A percentile compares a stretch with the other conserved stretches of the same genome.
phyloP scores from a whole-genome alignment of 2,888 invertebrate genomes.

The Drosophila seclusa region DNA sequence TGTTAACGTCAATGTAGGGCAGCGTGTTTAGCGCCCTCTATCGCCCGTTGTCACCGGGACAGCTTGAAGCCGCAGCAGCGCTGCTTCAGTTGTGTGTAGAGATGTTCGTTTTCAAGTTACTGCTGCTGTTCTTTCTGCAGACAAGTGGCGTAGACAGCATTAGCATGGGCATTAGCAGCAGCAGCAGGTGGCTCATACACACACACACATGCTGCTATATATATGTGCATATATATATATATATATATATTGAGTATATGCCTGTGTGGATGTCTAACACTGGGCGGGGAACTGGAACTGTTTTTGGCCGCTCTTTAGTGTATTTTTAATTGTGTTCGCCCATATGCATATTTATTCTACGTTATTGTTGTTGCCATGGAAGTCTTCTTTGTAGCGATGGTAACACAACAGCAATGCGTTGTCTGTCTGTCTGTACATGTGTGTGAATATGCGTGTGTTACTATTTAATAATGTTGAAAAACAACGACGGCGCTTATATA shows the following conservation, averaged over 20 bases:
- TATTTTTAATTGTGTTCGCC: conserved; percentile 68
- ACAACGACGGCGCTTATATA: conserved; percentile 67
- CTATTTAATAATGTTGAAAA: conserved; percentile 52
- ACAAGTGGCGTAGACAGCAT: conserved; percentile 28
- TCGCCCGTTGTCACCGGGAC: conserved; percentile 63
- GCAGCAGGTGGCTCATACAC: conserved; percentile 71
- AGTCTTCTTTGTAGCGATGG: conserved; percentile 50
- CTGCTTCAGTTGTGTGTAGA: conserved; percentile 17
- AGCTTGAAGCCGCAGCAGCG: conserved; percentile 64
- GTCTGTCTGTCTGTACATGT: conserved; percentile 17
- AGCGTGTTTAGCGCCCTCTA: conserved; percentile 42
- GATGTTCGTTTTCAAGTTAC: conserved; percentile 40
- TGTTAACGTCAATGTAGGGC: conserved; percentile 40
- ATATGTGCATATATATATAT: conserved; percentile 22
- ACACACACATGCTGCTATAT: conserved; percentile 39
- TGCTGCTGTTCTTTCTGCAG: conserved; percentile 8
- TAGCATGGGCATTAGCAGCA: conserved; percentile 47
- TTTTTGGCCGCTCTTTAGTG: conserved; percentile 37
- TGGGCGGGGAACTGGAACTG: conserved; percentile 49
- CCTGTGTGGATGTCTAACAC: conserved; percentile 23
- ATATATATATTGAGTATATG: conserved; percentile 32
- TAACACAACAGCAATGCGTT: conserved; percentile 33
- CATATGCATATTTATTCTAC: conserved; percentile 64
- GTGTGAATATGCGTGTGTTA: conserved; percentile 15
- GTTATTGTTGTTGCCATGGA: conserved; percentile 68